Evolutionary conservation across 37 sponge, comb jelly and placozoan genomes (phyloP), one percentile per base, ranked within the genome.

Genomic region (Axinella damicornis): DNA sequence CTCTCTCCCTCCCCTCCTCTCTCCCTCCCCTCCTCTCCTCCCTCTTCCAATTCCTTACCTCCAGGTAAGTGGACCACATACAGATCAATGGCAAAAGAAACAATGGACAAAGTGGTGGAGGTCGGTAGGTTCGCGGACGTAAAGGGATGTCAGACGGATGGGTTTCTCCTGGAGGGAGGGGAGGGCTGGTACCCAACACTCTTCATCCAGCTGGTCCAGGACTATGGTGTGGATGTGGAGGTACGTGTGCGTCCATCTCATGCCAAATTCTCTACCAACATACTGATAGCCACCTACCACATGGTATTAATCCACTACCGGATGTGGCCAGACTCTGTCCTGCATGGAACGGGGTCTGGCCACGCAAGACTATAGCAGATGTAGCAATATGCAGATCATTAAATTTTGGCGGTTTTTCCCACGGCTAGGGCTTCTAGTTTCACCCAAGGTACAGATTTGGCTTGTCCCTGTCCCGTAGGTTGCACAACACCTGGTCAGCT

Each of bases 61-160:
- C 16, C 65, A 89, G 91, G 99, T 53, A 99, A 99, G 85, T 99
- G 99, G 99, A 99, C 99, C 40, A 99, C 99, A 2, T 99, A 99
- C 65, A 69, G 99, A 25, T 73, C 94, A 12, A 99, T 99, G 99
- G 97, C 99, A 0, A 70, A 91, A 73, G 99, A 99, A 58, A 81
- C 94, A 5, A 90, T 97, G 38, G 89, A 95, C 80, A 77, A 40
- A 38, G 91, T 82, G 17, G 85, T 95, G 15, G 54, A 79, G 30
- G 88, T 83, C 33, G 87, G 82, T 17, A 88, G 81, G 6, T 77
- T 99, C 36, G 41, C 61, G 5, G 82, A 85, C 13, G 68, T 75
- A 52, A 68, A 24, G 15, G 85, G 76, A 0, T 95, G 92, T 63
- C 69, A 65, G 54, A 99, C 99, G 1, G 74, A 82, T 53, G 96